Base-by-base conservation (phyloP, 1,140 invertebrate genomes). In the Leptestheria dahalacensis region DNA sequence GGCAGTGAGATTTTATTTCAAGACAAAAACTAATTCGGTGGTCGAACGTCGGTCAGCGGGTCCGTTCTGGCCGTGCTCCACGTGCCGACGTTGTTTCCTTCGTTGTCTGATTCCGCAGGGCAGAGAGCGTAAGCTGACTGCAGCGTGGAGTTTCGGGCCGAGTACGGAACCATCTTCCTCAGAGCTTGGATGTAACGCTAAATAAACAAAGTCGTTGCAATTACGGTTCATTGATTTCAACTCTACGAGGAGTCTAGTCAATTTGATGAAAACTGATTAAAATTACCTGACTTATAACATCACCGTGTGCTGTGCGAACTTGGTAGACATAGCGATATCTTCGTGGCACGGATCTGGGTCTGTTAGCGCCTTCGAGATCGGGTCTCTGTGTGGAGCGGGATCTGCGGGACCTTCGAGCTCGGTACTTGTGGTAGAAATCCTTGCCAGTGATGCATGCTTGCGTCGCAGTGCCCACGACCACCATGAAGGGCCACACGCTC, bases 311-410 rank as follows among this genome's bases (percentile, higher is more conserved):
- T 12, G 87, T 86, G 63, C 88, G 77, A 60, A 90, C 85, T 75
- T 91, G 88, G 75, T 91, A 92, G 62, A 92, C 73, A 69, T 92
- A 90, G 57, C 88, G 76, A 70, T 91, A 91, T 70, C 88, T 86
- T 47, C 81, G 74, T 69, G 86, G 79, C 72, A 88, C 84, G 57
- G 84, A 84, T 62, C 82, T 74, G 48, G 82, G 80, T 66, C 85
- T 29, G 23, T 12, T 59, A 3, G 20, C 23, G 57, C 23, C 21
- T 47, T 3, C 3, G 15, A 1, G 21, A 47, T 49, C 47, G 6
- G 41, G 2, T 24, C 15, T n/a, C 11, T 50, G 11, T 11, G 46
- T 48, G 1, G 2, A 28, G 10, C 24, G 29, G 15, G 21, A 11
- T 47, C 23, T 41, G 48, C 23, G 10, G 2, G 12, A 2, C 23